phyloP scores from a whole-genome alignment of 2,888 invertebrate genomes.

The Automeris io region DNA sequence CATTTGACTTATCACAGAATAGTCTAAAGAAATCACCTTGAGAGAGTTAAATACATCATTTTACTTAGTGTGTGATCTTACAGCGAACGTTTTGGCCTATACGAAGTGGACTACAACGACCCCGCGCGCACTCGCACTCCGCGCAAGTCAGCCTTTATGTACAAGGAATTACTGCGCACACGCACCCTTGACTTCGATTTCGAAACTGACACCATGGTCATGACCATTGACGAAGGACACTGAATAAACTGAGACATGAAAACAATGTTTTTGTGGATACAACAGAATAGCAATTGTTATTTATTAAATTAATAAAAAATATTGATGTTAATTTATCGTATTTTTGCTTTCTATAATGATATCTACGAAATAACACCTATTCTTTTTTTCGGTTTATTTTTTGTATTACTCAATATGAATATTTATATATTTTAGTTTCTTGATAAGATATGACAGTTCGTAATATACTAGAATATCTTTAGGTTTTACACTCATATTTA shows the following conservation, averaged over 20 bases:
- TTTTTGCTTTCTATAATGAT: no score
- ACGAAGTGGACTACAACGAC: slow-evolving; percentile 36
- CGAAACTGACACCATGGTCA: slow-evolving; percentile 25
- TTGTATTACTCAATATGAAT: no score
- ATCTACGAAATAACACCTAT: no score
- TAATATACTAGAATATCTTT: no score
- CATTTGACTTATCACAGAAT: not conserved
- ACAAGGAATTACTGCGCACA: slow-evolving; percentile 32
- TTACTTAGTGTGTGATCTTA: slow-evolving; percentile 5
- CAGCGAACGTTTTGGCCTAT: slow-evolving; percentile 37
- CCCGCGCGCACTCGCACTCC: slow-evolving; percentile 33
- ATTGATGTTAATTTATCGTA: no score
- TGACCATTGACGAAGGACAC: slow-evolving; percentile 33
- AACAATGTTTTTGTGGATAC: no score
- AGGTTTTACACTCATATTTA: no score
- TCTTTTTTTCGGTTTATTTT: no score
- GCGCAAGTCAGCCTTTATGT: slow-evolving; percentile 38
- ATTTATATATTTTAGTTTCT: no score
- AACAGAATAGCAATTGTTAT: no score
- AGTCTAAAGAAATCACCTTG: not conserved
- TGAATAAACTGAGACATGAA: slow-evolving; percentile 16
- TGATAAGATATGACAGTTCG: no score
- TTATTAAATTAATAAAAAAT: no score
- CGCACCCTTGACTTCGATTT: slow-evolving; percentile 24
- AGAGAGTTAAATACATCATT: not conserved